phyloP scores from a whole-genome alignment of 92 coral and sea anemone species.

The Siderastrea radians region DNA sequence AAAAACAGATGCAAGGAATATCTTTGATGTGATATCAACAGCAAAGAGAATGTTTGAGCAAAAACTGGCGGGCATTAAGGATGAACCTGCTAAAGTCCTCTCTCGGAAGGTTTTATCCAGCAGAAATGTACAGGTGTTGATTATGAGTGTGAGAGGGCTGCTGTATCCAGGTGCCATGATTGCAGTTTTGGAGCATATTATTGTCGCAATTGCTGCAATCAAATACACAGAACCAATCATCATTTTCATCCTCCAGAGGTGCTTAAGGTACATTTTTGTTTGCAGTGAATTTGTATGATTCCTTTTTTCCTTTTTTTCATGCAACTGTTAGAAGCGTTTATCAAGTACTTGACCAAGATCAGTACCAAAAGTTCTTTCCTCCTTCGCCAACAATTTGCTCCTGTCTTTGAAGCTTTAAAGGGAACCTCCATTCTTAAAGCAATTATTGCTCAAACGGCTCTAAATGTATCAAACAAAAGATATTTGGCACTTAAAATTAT shows the following conservation, averaged over 20 bases:
- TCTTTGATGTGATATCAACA: background rate
- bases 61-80: background rate
- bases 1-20: too few species aligned
- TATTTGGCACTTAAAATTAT: background rate
- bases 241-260: background rate
- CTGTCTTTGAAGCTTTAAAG: too few species aligned
- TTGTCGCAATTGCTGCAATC: background rate
- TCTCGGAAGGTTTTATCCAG: background rate
- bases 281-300: too few species aligned
- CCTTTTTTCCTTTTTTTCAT: too few species aligned
- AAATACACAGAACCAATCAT: background rate
- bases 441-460: too few species aligned
- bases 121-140: background rate
- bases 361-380: too few species aligned
- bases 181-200: constrained; percentile 5
- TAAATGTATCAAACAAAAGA: background rate
- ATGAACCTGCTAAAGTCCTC: background rate
- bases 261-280: too few species aligned
- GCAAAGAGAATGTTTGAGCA: background rate
- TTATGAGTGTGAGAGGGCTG: background rate
- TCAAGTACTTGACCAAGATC: too few species aligned
- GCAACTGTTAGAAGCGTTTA: too few species aligned
- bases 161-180: background rate
- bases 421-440: too few species aligned
- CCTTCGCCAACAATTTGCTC: too few species aligned